These are phyloP conservation scores for Hydrocynus forskahlii DNA, from an alignment of 2,797 vertebrate genomes.

Conservation along the genomic window DNA sequence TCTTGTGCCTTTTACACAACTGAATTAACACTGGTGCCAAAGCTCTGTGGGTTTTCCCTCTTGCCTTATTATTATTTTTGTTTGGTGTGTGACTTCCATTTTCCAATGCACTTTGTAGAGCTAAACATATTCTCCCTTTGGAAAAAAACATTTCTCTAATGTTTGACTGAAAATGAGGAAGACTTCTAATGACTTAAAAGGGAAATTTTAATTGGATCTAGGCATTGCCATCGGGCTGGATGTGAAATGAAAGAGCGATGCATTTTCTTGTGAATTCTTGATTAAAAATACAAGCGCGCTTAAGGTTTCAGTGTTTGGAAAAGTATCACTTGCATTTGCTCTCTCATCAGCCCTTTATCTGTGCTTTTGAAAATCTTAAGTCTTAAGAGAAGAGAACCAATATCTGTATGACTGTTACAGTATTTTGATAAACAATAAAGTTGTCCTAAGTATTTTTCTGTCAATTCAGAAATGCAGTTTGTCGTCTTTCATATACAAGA, in stretches of 20 bases:
- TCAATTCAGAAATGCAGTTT: conserved; percentile 54
- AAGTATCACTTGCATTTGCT: conserved; percentile 61
- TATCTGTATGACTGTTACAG: conserved; percentile 76
- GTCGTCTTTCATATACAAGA: conserved; percentile 17
- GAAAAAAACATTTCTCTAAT: conserved; percentile 6
- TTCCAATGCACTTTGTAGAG: conserved; percentile 52
- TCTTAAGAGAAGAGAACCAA: conserved; percentile 62
- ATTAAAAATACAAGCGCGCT: conserved; percentile 44
- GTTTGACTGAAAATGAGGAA: conserved; percentile 21
- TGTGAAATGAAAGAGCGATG: conserved; percentile 26
- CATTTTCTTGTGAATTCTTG: conserved; percentile 28
- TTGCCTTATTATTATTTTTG: neutral
- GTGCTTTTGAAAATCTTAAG: conserved; percentile 63
- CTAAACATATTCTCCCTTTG: conserved; percentile 39
- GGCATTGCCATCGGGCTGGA: conserved; percentile 10
- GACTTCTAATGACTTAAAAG: conserved; percentile 34
- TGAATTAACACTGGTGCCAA: conserved; percentile 52
- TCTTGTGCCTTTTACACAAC: conserved; percentile 44
- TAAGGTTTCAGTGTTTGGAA: conserved; percentile 50
- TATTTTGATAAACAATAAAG: conserved; percentile 88
- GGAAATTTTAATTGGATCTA: conserved; percentile 31
- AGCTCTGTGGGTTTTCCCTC: conserved; percentile 45
- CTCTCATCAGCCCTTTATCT: conserved; percentile 51
- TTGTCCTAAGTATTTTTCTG: conserved; percentile 80
- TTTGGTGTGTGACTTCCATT: conserved; percentile 42